These are phyloP conservation scores for Rachycentron canadum DNA, from an alignment of 2,797 vertebrate species.

Conservation along the genomic window DNA sequence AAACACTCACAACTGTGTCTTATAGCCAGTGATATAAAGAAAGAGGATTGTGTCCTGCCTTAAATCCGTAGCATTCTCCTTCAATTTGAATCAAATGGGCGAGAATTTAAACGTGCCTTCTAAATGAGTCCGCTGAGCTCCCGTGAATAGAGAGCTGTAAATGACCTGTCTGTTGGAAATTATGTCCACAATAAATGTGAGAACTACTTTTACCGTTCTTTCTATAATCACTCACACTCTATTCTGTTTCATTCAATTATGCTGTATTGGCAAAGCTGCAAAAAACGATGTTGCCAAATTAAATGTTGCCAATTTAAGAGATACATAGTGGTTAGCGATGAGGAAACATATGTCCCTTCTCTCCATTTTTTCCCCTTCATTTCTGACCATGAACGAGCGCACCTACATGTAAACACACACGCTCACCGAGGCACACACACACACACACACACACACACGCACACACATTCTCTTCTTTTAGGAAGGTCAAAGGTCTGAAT, in stretches of 20 bases:
- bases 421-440: not conserved
- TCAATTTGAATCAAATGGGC: constrained; percentile 67
- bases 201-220: constrained; percentile 70
- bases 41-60: constrained; percentile 35
- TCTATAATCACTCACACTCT: constrained; percentile 56
- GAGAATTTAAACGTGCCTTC: constrained; percentile 59
- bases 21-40: constrained; percentile 28
- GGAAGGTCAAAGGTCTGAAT: constrained; percentile 57
- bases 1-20: constrained; percentile 19
- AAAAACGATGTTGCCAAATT: constrained; percentile 59
- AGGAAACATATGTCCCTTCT: constrained; percentile 7
- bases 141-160: constrained; percentile 57
- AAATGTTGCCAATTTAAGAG: constrained; percentile 53
- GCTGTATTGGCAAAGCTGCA: constrained; percentile 57
- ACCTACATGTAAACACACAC: constrained; percentile 10
- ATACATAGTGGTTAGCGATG: constrained; percentile 27
- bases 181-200: constrained; percentile 68
- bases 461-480: constrained; percentile 37
- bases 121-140: constrained; percentile 56
- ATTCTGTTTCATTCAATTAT: constrained; percentile 69
- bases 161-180: constrained; percentile 73
- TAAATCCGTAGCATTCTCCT: constrained; percentile 46
- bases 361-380: not conserved
- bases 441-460: not conserved
- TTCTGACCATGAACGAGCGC: not conserved